Evolutionary conservation across 2,113 vertebrate species (phyloP).

Genomic region (Tauraco erythrolophus): DNA sequence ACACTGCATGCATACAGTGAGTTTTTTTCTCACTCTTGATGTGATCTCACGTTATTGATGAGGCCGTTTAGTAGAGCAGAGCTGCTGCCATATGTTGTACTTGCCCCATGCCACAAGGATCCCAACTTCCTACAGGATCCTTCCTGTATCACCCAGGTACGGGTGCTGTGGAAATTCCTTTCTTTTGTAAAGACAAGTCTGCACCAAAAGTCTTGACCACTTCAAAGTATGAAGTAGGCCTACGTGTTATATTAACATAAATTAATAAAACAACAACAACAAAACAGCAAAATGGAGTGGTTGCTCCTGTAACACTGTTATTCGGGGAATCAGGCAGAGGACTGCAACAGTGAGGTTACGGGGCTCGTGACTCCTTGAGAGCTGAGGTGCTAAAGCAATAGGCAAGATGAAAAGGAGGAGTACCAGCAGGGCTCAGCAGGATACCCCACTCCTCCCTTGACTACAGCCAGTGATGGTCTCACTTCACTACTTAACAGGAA

Average conservation of each 20-base stretch:
- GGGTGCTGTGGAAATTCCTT: not conserved
- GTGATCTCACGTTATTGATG: not conserved
- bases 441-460: not conserved
- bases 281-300: not conserved
- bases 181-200: not conserved
- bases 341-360: not conserved
- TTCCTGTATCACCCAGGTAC: not conserved
- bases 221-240: not conserved
- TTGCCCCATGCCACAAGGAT: not conserved
- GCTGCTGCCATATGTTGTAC: not conserved
- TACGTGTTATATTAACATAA: not conserved
- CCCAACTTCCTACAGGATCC: not conserved
- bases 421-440: not conserved
- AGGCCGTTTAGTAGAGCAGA: not conserved
- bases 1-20: constrained; percentile 6
- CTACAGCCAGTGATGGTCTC: not conserved
- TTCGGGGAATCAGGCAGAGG: not conserved
- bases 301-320: not conserved
- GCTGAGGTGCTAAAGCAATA: not conserved
- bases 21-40: not conserved
- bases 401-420: not conserved
- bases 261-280: not conserved
- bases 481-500: not conserved
- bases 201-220: not conserved
- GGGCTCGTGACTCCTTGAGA: not conserved